Evolutionary conservation across 1,140 invertebrate species (phyloP).

Genomic region (Trypoxylus dichotomus): DNA sequence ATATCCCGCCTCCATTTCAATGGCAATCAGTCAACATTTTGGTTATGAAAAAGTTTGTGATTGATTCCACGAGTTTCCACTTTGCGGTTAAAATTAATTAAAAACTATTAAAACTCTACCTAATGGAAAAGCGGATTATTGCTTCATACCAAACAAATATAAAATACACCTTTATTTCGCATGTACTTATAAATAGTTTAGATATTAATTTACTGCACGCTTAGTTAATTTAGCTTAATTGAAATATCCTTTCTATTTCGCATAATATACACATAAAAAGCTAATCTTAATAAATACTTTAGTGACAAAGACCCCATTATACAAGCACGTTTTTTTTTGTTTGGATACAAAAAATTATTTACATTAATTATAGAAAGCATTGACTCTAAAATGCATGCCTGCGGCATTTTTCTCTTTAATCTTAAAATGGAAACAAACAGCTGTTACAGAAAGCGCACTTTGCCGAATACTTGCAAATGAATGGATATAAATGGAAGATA

Average conservation of each 20-base stretch:
- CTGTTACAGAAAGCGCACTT: background rate
- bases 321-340: background rate
- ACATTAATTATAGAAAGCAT: conserved; percentile 2
- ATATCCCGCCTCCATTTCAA: background rate
- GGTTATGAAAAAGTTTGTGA: background rate
- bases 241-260: background rate
- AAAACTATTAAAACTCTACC: background rate
- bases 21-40: background rate
- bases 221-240: background rate
- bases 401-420: background rate
- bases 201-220: background rate
- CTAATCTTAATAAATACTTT: background rate
- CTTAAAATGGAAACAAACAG: background rate
- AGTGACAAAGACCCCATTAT: background rate
- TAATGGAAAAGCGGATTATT: background rate
- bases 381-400: background rate
- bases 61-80: background rate
- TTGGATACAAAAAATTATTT: background rate
- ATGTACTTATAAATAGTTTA: background rate
- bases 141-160: too few relatives aligned
- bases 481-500: background rate
- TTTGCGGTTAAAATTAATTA: conserved; percentile 12
- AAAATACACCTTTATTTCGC: background rate
- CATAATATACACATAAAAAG: background rate
- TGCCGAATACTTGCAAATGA: background rate